Conservation (phyloP, 2,888 invertebrate genomes). For the Drosophila crucigera region DNA sequence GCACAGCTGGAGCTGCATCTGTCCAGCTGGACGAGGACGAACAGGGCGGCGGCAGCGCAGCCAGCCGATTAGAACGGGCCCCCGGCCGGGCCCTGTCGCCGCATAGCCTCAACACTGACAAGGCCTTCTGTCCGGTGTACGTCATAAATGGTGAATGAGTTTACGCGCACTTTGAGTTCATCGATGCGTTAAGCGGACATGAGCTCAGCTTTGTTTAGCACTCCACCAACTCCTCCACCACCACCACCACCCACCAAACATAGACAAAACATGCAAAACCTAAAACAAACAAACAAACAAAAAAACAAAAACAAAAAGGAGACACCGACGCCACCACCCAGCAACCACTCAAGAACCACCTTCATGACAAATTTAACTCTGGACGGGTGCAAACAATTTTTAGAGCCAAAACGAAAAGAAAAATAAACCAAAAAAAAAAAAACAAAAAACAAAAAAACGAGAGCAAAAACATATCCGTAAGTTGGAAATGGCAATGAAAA, state of each 20-base stretch:
- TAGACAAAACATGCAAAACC: conserved; percentile 2
- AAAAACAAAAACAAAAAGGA: background rate
- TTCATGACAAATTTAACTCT: conserved; percentile 18
- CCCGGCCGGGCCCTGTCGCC: conserved; percentile 70
- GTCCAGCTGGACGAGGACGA: conserved; percentile 32
- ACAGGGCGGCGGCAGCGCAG: conserved; percentile 64
- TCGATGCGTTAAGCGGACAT: conserved; percentile 79
- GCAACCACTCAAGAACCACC: conserved; percentile 47
- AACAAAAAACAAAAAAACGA: background rate
- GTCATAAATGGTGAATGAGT: conserved; percentile 84
- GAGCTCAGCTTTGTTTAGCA: conserved; percentile 81
- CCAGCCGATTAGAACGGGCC: conserved; percentile 44
- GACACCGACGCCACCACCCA: conserved; percentile 9
- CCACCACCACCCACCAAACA: conserved; percentile 34
- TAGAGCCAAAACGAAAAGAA: background rate
- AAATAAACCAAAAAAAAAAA: background rate
- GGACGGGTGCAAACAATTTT: conserved; percentile 27
- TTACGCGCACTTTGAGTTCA: conserved; percentile 84
- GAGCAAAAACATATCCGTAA: conserved; percentile 50
- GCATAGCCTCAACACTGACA: conserved; percentile 74
- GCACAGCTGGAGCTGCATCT: background rate
- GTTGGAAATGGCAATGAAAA: conserved; percentile 26
- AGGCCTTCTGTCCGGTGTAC: conserved; percentile 83
- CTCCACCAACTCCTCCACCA: conserved; percentile 7
- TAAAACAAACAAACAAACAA: conserved; percentile 4